Evolutionary conservation across 2,888 invertebrate species (phyloP).

Genomic region (Acholoe squamosa): DNA sequence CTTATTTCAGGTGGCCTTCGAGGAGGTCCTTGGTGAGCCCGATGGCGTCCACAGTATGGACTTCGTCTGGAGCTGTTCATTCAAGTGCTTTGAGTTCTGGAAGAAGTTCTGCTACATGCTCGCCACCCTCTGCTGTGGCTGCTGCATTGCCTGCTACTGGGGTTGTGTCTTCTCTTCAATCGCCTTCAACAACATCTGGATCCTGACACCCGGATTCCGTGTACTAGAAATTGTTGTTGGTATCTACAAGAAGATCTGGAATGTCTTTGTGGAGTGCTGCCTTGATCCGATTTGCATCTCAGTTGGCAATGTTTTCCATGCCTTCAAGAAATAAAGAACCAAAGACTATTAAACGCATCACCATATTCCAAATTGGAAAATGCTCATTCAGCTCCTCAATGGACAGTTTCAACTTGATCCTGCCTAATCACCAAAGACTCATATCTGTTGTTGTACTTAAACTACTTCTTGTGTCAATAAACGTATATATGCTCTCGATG

Average conservation of each 20-base stretch:
- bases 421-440: too few relatives aligned
- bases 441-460: too few relatives aligned
- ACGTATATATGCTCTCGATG: too few relatives aligned
- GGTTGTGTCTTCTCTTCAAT: conserved; percentile 83
- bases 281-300: not conserved
- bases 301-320: not conserved
- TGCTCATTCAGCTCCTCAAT: too few relatives aligned
- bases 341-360: too few relatives aligned
- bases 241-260: not conserved
- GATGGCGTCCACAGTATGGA: conserved; percentile 83
- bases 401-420: too few relatives aligned
- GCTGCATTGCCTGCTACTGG: conserved; percentile 87
- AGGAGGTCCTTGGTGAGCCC: conserved; percentile 74
- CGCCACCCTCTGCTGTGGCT: conserved; percentile 87
- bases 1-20: conserved; percentile 83
- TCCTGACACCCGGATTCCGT: conserved; percentile 88
- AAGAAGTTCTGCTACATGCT: conserved; percentile 88
- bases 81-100: conserved; percentile 87
- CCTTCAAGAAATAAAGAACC: conserved; percentile 21
- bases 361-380: too few relatives aligned
- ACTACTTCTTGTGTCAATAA: too few relatives aligned
- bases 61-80: conserved; percentile 89
- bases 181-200: conserved; percentile 88
- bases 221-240: conserved; percentile 87
- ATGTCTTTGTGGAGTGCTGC: not conserved